Evolutionary conservation across 35 echinoderm and acorn worm genomes (phyloP).

Genomic region (Lytechinus pictus): DNA sequence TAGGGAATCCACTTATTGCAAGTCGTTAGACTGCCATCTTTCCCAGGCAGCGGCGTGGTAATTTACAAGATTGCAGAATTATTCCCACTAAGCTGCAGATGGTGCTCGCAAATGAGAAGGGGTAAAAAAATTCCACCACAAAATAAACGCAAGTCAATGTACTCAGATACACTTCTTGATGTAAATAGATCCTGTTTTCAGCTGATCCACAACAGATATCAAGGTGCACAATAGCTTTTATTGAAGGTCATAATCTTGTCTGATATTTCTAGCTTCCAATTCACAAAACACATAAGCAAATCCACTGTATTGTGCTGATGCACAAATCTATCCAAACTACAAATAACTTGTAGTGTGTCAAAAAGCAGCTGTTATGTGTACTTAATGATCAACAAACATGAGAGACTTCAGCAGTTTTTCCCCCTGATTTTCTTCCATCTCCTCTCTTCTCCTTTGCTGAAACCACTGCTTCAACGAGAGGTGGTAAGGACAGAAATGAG

Average conservation of each 20-base stretch:
- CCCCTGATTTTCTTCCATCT: not conserved
- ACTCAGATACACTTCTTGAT: not conserved
- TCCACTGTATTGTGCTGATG: not conserved
- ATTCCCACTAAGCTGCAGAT: slow-evolving; percentile 25
- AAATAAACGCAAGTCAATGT: not conserved
- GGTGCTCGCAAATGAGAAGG: slow-evolving; percentile 24
- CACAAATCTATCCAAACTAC: not conserved
- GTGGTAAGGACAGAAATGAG: not conserved
- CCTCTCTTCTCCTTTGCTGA: not conserved
- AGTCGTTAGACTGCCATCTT: slow-evolving; percentile 19
- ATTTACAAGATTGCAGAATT: slow-evolving; percentile 29
- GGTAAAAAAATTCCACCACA: not conserved
- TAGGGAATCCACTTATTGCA: slow-evolving; percentile 33
- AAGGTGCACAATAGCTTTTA: not conserved
- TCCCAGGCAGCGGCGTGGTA: not conserved
- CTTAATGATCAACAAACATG: not conserved
- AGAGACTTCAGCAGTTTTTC: not conserved
- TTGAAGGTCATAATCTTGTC: not conserved
- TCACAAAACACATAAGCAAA: not conserved
- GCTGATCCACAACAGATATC: not conserved
- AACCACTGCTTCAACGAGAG: not conserved
- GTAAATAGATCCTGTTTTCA: not conserved
- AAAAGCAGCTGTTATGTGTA: not conserved
- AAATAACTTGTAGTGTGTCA: not conserved
- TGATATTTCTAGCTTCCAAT: not conserved